Conservation (phyloP, 1,140 invertebrate species). For the Tetramorium parvispinum region DNA sequence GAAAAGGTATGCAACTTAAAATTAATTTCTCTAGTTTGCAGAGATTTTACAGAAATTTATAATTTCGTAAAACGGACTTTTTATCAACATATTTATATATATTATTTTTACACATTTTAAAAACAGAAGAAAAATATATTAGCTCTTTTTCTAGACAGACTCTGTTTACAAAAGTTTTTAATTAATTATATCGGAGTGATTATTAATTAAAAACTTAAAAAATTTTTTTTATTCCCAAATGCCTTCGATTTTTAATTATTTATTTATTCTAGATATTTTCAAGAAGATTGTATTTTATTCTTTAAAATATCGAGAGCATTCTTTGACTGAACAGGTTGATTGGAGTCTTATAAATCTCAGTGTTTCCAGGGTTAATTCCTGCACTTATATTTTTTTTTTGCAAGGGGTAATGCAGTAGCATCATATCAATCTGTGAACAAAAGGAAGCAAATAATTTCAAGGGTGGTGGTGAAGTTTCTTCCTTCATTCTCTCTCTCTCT, state of each 20-base stretch:
- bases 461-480: neutral
- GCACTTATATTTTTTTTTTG: neutral
- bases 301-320: neutral
- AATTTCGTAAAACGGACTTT: neutral
- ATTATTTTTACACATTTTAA: neutral
- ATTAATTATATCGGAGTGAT: neutral
- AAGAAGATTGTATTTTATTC: neutral
- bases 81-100: neutral
- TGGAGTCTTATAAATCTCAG: neutral
- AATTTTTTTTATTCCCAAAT: neutral
- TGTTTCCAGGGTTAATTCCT: slow-evolving; percentile 12
- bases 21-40: neutral
- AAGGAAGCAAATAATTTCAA: slow-evolving; percentile 34
- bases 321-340: neutral
- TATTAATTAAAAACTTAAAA: neutral
- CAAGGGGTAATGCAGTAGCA: slow-evolving; percentile 20
- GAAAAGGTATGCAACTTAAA: neutral
- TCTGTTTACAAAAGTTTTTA: neutral
- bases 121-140: neutral
- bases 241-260: neutral
- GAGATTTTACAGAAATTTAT: neutral
- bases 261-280: neutral
- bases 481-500: too few relatives aligned
- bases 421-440: slow-evolving; percentile 17
- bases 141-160: neutral